Percentiles rank a stretch among this genome's conserved stretches.
These are phyloP conservation scores for Dryobates pubescens DNA, from an alignment of 2,797 vertebrate species.

Conservation along the genomic window DNA sequence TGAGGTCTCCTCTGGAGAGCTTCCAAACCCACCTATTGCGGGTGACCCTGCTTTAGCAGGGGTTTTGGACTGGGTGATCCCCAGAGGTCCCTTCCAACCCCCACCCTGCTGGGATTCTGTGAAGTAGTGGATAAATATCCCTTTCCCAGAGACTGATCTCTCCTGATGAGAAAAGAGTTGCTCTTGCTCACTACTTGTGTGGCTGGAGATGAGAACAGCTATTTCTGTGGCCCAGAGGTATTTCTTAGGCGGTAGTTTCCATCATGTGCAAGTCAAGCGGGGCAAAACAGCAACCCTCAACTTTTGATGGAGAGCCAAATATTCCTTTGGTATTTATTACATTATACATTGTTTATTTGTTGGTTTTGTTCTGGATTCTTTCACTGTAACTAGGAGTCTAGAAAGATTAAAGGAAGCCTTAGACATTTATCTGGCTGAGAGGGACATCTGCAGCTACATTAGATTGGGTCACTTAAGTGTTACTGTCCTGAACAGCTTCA, in stretches of 20 bases:
- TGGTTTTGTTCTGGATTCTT: not conserved
- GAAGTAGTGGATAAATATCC: not conserved
- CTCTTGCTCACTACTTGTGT: not conserved
- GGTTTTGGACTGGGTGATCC: too few relatives aligned
- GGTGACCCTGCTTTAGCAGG: too few relatives aligned
- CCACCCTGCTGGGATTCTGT: too few relatives aligned
- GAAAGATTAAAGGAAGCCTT: not conserved
- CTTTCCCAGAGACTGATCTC: not conserved
- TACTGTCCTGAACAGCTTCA: not conserved
- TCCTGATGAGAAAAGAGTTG: not conserved
- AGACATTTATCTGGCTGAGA: not conserved
- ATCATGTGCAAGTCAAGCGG: accelerated
- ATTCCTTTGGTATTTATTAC: not conserved
- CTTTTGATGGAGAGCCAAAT: not conserved
- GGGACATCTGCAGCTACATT: not conserved
- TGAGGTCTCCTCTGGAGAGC: too few relatives aligned
- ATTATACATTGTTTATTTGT: not conserved
- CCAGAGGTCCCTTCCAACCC: too few relatives aligned
- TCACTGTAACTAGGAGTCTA: not conserved
- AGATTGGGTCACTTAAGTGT: not conserved
- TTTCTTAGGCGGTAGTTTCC: not conserved
- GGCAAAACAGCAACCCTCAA: not conserved
- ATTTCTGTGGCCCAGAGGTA: not conserved
- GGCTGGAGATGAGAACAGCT: not conserved
- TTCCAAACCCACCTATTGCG: too few relatives aligned